Evolutionary conservation across 2,888 invertebrate genomes (phyloP).

Genomic region (Eupithecia abbreviata): DNA sequence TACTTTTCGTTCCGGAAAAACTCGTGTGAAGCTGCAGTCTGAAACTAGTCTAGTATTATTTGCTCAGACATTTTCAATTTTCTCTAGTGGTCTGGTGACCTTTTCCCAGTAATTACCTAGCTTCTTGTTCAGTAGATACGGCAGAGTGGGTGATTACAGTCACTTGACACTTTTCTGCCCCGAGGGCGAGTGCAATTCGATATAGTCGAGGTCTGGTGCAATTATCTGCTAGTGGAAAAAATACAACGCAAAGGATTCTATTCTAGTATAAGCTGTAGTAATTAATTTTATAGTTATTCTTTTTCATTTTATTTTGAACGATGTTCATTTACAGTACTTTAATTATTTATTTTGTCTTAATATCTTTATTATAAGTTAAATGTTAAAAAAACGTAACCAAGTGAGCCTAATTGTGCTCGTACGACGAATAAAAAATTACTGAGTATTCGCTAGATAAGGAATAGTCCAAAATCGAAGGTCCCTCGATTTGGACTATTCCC

Average conservation of each 20-base stretch:
- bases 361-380: too few species aligned
- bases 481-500: too few species aligned
- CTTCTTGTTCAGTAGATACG: slow-evolving; percentile 8
- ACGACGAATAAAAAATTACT: too few species aligned
- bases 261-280: too few species aligned
- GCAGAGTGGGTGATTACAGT: slow-evolving; percentile 10
- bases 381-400: too few species aligned
- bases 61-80: slow-evolving; percentile 1
- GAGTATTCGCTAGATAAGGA: neutral
- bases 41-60: neutral
- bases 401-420: too few species aligned
- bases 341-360: too few species aligned
- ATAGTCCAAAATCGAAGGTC: neutral
- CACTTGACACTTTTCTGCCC: slow-evolving; percentile 15
- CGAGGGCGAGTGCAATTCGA: slow-evolving; percentile 10
- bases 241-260: neutral
- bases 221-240: slow-evolving; percentile 1
- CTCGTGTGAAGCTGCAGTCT: neutral
- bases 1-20: too few species aligned
- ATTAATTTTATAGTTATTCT: too few species aligned
- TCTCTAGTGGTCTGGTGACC: slow-evolving; percentile 12
- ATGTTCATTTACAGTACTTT: too few species aligned
- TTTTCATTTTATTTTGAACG: too few species aligned
- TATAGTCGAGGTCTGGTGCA: neutral
- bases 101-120: slow-evolving; percentile 18